A percentile compares a stretch with the other conserved stretches of the same genome.
phyloP scores from a whole-genome alignment of 2,888 invertebrate genomes.

The Anagyrus pseudococci region DNA sequence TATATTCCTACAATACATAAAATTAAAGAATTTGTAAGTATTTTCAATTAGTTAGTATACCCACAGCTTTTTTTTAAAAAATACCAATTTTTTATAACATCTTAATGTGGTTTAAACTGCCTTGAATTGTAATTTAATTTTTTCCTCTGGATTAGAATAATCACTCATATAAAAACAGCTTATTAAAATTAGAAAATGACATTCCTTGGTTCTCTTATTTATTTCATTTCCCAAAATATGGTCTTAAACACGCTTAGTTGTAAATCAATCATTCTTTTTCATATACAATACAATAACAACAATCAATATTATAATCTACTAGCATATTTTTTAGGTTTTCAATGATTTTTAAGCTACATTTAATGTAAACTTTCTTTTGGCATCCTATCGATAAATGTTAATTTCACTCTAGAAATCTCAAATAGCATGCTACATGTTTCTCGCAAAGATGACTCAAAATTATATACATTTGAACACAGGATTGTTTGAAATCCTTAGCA shows the following conservation, averaged over 20 bases:
- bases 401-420: slow-evolving; percentile 21
- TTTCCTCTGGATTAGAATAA: slow-evolving; percentile 8
- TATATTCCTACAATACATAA: too few species aligned
- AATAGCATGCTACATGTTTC: slow-evolving; percentile 17
- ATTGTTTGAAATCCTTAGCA: slow-evolving; percentile 15
- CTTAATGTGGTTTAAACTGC: too few species aligned
- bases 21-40: too few species aligned
- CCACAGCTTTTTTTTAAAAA: too few species aligned
- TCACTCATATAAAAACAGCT: slow-evolving; percentile 17
- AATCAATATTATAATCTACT: slow-evolving; percentile 25
- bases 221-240: slow-evolving; percentile 12
- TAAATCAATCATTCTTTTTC: slow-evolving; percentile 23
- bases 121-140: too few species aligned
- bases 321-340: slow-evolving; percentile 11
- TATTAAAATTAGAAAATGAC: slow-evolving; percentile 17
- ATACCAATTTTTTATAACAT: background rate
- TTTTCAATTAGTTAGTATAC: too few species aligned
- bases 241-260: slow-evolving; percentile 26
- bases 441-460: slow-evolving; percentile 28
- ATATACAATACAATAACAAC: slow-evolving; percentile 24
- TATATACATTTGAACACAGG: slow-evolving; percentile 34
- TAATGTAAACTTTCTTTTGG: slow-evolving; percentile 27
- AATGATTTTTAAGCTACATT: slow-evolving; percentile 18
- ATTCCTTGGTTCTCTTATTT: slow-evolving; percentile 6
- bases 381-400: slow-evolving; percentile 21